Base-by-base conservation (phyloP, 2,888 invertebrate species). In the Pelosia muscerda region DNA sequence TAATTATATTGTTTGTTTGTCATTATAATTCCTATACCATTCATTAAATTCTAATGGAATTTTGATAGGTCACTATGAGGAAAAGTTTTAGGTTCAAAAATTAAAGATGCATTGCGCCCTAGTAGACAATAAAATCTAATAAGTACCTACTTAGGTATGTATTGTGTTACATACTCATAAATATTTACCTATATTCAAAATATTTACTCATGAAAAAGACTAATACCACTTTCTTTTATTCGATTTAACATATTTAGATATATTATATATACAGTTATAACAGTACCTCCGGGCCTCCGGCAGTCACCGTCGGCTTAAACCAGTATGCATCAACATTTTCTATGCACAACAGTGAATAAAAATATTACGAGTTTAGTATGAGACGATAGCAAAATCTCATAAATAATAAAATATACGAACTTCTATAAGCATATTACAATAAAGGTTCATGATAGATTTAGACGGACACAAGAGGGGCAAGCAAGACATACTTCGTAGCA, bases 381-480 rank as follows among this genome's bases (percentile, higher is more conserved):
- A 9, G 49, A 49, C 19, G n/a, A 8, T n/a, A n/a, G 0, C 6
- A 38, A 38, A 38, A 38, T 42, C n/a, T n/a, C 49, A 49, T 49
- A n/a, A 38, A 42, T 42, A 42, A 42, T 38, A 42, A 42, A 9
- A 49, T n/a, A 19, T 49, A 49, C n/a, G 19, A 49, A n/a, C 8
- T n/a, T 49, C n/a, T 49, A 49, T 5, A 8, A 8, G 2, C 9
- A n/a, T n/a, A 49, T 9, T 2, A 49, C 49, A n/a, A 49, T n/a
- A 49, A 49, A 49, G 9, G n/a, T 49, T 2, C 49, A 49, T 49
- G 49, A 34, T 10, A 64, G 34, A 61, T 61, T 61, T 31, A 56
- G 80, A 75, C 83, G 83, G 84, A 85, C 81, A 81, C 82, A 84
- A 84, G 83, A 80, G 81, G 82, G 78, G 81, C 79, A 69, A 71